Conservation (phyloP, 2,797 vertebrate genomes). For the Hozukius guyotensis region DNA sequence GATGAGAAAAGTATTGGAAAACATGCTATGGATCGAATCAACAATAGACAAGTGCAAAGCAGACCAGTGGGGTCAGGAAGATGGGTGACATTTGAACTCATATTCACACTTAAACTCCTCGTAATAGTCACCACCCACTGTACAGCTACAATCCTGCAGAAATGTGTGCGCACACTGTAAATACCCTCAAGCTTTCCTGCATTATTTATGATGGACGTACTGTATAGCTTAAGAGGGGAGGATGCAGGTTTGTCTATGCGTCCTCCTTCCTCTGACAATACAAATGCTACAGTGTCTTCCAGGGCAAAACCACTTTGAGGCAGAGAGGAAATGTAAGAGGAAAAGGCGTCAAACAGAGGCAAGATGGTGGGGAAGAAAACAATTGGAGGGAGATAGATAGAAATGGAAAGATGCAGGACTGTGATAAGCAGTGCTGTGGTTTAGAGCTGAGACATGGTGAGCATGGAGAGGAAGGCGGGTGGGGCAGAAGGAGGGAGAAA, state of each 20-base stretch:
- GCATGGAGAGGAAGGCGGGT: constrained; percentile 8
- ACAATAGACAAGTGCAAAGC: background rate
- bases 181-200: background rate
- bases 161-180: background rate
- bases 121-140: background rate
- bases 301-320: constrained; percentile 15
- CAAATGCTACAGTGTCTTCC: constrained; percentile 4
- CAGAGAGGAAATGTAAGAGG: constrained; percentile 32
- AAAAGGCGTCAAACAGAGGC: constrained; percentile 8
- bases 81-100: background rate
- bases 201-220: background rate
- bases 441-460: constrained; percentile 12
- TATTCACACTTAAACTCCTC: background rate
- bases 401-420: constrained; percentile 50
- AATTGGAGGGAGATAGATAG: constrained; percentile 30
- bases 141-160: background rate
- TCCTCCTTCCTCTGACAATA: constrained; percentile 3
- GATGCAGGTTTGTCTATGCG: background rate
- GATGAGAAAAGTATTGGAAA: background rate
- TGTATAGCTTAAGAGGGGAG: background rate
- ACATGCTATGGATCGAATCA: background rate
- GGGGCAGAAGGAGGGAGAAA: constrained; percentile 27
- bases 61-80: background rate
- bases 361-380: constrained; percentile 42
- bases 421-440: constrained; percentile 44